Evolutionary conservation across 1,140 invertebrate species (phyloP).

Genomic region (Achatina immaculata): DNA sequence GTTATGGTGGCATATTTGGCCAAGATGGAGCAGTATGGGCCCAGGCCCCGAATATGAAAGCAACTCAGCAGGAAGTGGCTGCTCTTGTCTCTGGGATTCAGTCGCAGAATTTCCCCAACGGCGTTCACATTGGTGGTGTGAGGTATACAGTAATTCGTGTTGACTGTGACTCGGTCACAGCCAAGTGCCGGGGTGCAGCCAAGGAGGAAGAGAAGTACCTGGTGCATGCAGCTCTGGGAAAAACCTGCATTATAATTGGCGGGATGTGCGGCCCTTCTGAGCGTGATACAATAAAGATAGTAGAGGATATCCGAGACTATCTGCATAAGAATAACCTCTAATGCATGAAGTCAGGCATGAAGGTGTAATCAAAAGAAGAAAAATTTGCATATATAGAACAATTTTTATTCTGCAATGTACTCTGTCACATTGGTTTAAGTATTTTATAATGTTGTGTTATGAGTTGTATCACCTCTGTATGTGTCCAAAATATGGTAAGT

Average conservation of each 20-base stretch:
- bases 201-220: constrained; percentile 21
- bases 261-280: constrained; percentile 30
- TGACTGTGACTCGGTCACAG: constrained; percentile 10
- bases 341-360: background rate
- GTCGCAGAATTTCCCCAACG: constrained; percentile 7
- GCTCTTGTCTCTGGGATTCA: constrained; percentile 18
- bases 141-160: constrained; percentile 29
- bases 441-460: background rate
- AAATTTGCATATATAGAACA: background rate
- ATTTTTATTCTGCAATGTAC: background rate
- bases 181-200: constrained; percentile 29
- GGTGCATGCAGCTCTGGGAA: constrained; percentile 23
- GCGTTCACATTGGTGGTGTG: constrained; percentile 10
- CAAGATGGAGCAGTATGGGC: constrained; percentile 20
- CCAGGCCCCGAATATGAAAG: constrained; percentile 7
- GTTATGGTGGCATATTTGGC: constrained; percentile 21
- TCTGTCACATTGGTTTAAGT: background rate
- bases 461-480: background rate
- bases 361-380: no score
- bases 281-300: constrained; percentile 21
- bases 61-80: constrained; percentile 26
- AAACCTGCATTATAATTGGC: constrained; percentile 34
- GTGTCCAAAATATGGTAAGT: background rate
- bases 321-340: constrained; percentile 18
- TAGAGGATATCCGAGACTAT: constrained; percentile 33